A percentile compares a stretch with the other conserved stretches of the same genome.
phyloP scores from a whole-genome alignment of 2,888 invertebrate genomes.

The Biston betularia region DNA sequence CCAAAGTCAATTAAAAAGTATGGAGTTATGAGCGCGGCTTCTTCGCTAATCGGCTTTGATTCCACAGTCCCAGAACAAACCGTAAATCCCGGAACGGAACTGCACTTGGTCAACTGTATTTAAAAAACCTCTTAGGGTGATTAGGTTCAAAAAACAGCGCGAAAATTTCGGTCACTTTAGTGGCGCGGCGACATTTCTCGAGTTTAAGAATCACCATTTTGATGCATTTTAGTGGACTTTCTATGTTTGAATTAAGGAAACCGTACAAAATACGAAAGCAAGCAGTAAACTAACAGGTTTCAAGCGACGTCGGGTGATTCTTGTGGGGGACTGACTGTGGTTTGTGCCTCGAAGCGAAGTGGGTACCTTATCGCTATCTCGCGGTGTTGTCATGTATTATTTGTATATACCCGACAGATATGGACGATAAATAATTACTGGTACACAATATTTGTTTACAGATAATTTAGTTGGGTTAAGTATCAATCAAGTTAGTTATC shows the following conservation, averaged over 20 bases:
- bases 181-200: constrained; percentile 70
- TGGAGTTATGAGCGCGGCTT: constrained; percentile 30
- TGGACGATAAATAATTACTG: constrained; percentile 36
- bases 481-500: not conserved
- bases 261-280: constrained; percentile 25
- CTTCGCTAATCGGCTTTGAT: constrained; percentile 49
- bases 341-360: constrained; percentile 34
- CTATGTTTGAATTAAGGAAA: constrained; percentile 50
- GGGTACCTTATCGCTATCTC: constrained; percentile 45
- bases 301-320: constrained; percentile 48
- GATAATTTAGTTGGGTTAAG: constrained; percentile 22
- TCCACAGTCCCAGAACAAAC: constrained; percentile 61
- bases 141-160: constrained; percentile 78
- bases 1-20: constrained; percentile 32
- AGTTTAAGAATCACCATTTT: constrained; percentile 79
- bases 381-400: constrained; percentile 42
- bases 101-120: constrained; percentile 80
- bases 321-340: constrained; percentile 51
- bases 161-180: constrained; percentile 70
- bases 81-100: constrained; percentile 62
- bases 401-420: constrained; percentile 47
- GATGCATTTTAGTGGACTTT: constrained; percentile 71
- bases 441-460: constrained; percentile 13
- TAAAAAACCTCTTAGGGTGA: constrained; percentile 81
- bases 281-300: constrained; percentile 19